Conservation (phyloP, 2,113 vertebrate genomes). For the Jaculus jaculus region DNA sequence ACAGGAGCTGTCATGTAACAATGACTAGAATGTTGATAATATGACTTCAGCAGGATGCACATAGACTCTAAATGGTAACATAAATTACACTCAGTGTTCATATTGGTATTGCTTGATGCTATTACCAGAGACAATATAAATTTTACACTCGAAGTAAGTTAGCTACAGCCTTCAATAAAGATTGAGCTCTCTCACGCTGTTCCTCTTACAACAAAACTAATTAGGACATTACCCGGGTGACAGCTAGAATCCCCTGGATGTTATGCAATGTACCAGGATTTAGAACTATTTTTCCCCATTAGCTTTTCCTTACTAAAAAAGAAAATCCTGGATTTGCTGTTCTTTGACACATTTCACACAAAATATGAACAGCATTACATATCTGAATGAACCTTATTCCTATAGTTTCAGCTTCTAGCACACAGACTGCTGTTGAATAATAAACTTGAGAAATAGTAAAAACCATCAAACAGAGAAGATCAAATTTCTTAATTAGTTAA, state of each 20-base stretch:
- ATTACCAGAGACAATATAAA: conserved; percentile 77
- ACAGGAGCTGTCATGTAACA: conserved; percentile 59
- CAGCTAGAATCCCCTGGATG: conserved; percentile 43
- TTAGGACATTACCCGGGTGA: conserved; percentile 49
- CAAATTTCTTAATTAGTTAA: background rate
- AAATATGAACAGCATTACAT: conserved; percentile 16
- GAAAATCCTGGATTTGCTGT: conserved; percentile 51
- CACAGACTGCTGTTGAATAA: background rate
- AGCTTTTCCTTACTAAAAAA: conserved; percentile 36
- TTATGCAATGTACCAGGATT: conserved; percentile 26
- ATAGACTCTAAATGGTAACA: conserved; percentile 67
- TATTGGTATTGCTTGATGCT: conserved; percentile 64
- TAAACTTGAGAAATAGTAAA: background rate
- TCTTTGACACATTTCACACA: conserved; percentile 31
- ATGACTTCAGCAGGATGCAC: conserved; percentile 67
- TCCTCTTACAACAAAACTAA: conserved; percentile 60
- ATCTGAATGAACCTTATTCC: background rate
- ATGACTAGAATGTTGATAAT: conserved; percentile 66
- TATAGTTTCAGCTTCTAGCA: background rate
- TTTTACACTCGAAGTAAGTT: conserved; percentile 67
- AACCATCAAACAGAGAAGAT: background rate
- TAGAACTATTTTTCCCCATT: conserved; percentile 46
- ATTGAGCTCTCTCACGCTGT: background rate
- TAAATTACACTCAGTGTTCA: conserved; percentile 73
- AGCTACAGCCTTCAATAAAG: conserved; percentile 63